These are phyloP conservation scores for Poecilia velifera DNA, from an alignment of 2,797 vertebrate genomes.

Conservation along the genomic window DNA sequence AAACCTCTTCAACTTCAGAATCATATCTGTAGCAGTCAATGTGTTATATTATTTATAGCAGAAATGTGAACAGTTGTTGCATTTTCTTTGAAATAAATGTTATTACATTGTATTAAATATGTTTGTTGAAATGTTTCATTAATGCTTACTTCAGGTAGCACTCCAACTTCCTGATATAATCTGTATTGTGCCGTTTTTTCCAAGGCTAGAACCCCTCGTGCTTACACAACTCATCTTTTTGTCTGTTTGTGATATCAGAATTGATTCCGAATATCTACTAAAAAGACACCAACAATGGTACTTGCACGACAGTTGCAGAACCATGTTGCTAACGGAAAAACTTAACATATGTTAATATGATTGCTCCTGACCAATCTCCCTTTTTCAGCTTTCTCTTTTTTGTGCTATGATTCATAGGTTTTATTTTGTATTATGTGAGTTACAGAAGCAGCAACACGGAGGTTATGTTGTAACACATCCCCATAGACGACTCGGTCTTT, in stretches of 20 bases:
- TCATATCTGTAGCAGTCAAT: not conserved
- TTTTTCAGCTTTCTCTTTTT: not conserved
- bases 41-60: not conserved
- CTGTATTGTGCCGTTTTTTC: not conserved
- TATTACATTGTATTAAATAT: not conserved
- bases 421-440: not conserved
- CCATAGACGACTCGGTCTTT: not conserved
- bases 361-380: not conserved
- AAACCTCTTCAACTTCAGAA: not conserved
- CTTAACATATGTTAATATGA: not conserved
- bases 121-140: not conserved
- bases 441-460: not conserved
- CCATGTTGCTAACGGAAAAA: not conserved
- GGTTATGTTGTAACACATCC: not conserved
- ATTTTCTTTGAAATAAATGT: not conserved
- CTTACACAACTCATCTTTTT: not conserved
- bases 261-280: not conserved
- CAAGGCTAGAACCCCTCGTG: not conserved
- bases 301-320: not conserved
- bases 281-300: not conserved
- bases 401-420: slow-evolving; percentile 2
- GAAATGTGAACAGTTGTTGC: not conserved
- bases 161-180: not conserved
- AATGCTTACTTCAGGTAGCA: not conserved
- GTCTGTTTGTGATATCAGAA: not conserved